Evolutionary conservation across 2,888 invertebrate genomes (phyloP).

Genomic region (Oxytorus armatus): DNA sequence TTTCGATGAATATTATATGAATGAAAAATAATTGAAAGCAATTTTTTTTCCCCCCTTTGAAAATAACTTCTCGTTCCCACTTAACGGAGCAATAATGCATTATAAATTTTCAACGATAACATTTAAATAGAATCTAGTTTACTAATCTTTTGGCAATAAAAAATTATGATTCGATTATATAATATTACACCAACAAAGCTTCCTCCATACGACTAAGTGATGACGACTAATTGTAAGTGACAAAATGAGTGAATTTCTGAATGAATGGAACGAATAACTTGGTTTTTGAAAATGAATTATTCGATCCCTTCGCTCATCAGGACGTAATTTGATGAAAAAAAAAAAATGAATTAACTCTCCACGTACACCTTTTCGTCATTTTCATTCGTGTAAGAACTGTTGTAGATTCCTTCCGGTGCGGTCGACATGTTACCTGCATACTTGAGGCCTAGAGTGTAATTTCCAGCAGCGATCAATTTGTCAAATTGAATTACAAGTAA

Average conservation of each 20-base stretch:
- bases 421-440: conserved; percentile 87
- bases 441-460: conserved; percentile 86
- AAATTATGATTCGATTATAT: too few species aligned
- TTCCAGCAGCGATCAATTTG: conserved; percentile 75
- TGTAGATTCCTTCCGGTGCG: conserved; percentile 88
- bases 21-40: conserved; percentile 6
- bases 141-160: too few species aligned
- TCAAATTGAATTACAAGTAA: conserved; percentile 63
- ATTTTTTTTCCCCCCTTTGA: too few species aligned
- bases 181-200: too few species aligned
- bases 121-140: too few species aligned
- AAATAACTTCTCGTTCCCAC: too few species aligned
- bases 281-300: too few species aligned
- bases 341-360: not conserved
- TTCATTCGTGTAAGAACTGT: conserved; percentile 86
- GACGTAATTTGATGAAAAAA: not conserved
- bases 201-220: too few species aligned
- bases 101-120: too few species aligned
- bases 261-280: not conserved
- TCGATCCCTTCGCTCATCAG: not conserved
- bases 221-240: too few species aligned
- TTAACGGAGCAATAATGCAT: too few species aligned
- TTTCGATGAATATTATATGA: not conserved
- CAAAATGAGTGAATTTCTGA: too few species aligned
- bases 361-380: conserved; percentile 82